Evolutionary conservation across 2,113 vertebrate species (phyloP).

Genomic region (Cyphomyrus plagiostoma): DNA sequence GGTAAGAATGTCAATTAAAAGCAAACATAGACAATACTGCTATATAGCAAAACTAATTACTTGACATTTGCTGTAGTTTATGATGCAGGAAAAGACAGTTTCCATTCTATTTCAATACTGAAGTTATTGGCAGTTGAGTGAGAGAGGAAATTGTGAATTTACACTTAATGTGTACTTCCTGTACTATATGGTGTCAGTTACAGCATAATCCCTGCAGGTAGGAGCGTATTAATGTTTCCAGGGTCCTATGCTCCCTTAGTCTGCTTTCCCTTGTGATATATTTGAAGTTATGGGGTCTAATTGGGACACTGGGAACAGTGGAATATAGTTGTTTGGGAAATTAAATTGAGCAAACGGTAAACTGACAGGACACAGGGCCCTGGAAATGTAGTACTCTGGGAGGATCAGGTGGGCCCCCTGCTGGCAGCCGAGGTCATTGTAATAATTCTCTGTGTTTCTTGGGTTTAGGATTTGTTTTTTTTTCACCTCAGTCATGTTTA

Average conservation of each 20-base stretch:
- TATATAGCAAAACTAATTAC: slow-evolving; percentile 1
- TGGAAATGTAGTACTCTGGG: background rate
- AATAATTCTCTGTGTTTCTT: background rate
- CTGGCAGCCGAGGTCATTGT: background rate
- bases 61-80: background rate
- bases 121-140: background rate
- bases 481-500: background rate
- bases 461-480: background rate
- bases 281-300: background rate
- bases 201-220: background rate
- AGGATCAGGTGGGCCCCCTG: background rate
- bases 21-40: background rate
- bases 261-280: background rate
- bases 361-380: background rate
- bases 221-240: background rate
- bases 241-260: background rate
- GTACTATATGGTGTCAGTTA: background rate
- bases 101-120: background rate
- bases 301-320: background rate
- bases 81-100: background rate
- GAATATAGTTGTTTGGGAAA: background rate
- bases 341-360: background rate
- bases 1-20: background rate
- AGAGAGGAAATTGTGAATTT: background rate
- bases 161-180: background rate